phyloP scores from a whole-genome alignment of 2,797 vertebrate species.

The Crax fasciolata region DNA sequence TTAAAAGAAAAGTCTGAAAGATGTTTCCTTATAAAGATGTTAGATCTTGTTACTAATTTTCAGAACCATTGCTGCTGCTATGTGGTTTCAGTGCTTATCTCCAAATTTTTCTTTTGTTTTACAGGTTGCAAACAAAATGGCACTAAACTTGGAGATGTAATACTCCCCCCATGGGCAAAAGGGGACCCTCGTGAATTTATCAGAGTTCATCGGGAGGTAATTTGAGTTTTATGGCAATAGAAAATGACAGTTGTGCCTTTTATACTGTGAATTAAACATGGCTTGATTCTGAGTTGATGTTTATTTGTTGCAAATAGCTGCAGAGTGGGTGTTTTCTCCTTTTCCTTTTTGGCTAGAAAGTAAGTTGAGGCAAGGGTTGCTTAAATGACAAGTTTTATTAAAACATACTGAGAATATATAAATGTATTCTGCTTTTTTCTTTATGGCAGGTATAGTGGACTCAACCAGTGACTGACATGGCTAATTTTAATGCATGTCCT shows the following conservation, averaged over 20 bases:
- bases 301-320: neutral
- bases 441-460: neutral
- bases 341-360: neutral
- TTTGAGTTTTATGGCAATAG: neutral
- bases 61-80: neutral
- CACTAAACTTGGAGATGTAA: constrained; percentile 93
- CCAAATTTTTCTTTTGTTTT: neutral
- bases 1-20: neutral
- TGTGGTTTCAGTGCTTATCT: neutral
- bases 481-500: neutral
- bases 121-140: constrained; percentile 97
- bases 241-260: neutral
- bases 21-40: neutral
- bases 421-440: neutral
- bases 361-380: neutral
- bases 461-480: accelerated
- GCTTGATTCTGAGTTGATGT: neutral
- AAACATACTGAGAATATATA: neutral
- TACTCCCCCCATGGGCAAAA: constrained; percentile 97
- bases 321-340: neutral
- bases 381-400: neutral
- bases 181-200: constrained; percentile 98
- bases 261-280: neutral
- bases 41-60: neutral
- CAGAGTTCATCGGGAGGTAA: constrained; percentile 96